Base-by-base conservation (phyloP, 2,797 vertebrate genomes). In the Benthosema pterotum region DNA sequence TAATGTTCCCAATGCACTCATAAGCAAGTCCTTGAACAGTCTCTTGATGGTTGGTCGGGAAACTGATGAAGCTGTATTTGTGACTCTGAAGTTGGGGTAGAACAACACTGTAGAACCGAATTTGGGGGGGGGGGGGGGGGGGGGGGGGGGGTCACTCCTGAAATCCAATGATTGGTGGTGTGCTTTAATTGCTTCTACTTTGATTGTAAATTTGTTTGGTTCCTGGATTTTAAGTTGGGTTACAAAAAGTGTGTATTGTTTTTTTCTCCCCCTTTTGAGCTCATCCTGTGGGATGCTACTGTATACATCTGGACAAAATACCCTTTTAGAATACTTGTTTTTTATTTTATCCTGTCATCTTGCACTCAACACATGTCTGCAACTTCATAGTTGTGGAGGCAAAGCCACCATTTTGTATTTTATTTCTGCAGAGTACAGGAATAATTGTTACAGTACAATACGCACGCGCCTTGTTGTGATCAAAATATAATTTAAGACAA, bases 181-280 rank as follows among this genome's bases (percentile, higher is more conserved):
- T 80, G 80, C 82, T 83, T 86, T 80, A 85, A 78, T 87, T 83
- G 86, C 83, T 85, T 88, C 72, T 84, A 66, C 53, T 91, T 74
- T 91, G 92, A 91, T 83, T 53, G 60, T 83, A 88, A 69, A 80
- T 82, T 81, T 76, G 75, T 78, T 63, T 52, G 76, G 82, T 49
- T 72, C 38, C 19, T 67, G 81, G 69, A 58, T 82, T 87, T 85
- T 85, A 90, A 87, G 85, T 92, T 89, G 92, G 89, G 78, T 84
- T 84, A 88, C 91, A 91, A 91, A 87, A 88, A 80, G 85, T 96
- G 95, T 95, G 89, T 94, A 94, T 85, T 82, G 84, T 91, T 92
- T 84, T 93, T 90, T 93, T 90, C 88, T 86, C 38, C 43, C 43
- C 43, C 94, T 90, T 87, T 90, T 92, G 94, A 94, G 80, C 62